These are phyloP conservation scores for Gadopsis bispinosus DNA, from an alignment of 2,797 vertebrate genomes.

Conservation along the genomic window DNA sequence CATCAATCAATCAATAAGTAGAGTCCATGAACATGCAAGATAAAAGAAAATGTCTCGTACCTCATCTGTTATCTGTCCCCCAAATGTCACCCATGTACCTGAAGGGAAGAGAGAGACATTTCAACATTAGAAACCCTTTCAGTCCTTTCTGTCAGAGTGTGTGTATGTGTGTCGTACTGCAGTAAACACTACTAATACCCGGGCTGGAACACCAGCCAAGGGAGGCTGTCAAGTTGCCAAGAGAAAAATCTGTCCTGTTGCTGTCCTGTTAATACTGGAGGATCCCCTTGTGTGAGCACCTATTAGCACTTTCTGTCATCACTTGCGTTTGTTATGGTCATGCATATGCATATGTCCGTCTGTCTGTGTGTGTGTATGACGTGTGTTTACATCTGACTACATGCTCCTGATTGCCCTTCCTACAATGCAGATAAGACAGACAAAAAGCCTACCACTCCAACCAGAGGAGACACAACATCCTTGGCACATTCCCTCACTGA, in stretches of 20 bases:
- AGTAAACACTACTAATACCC: slow-evolving; percentile 54
- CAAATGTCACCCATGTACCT: slow-evolving; percentile 99
- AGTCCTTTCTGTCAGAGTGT: slow-evolving; percentile 23
- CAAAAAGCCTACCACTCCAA: slow-evolving; percentile 39
- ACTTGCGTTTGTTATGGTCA: slow-evolving; percentile 13
- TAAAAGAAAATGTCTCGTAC: slow-evolving; percentile 78
- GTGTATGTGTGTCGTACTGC: slow-evolving; percentile 34
- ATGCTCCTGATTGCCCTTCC: slow-evolving; percentile 22
- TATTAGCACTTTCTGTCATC: slow-evolving; percentile 29
- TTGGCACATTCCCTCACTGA: slow-evolving; percentile 42
- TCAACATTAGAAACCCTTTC: slow-evolving; percentile 33
- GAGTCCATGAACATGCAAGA: neutral
- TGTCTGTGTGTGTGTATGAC: neutral
- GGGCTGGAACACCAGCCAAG: slow-evolving; percentile 31
- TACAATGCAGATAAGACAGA: slow-evolving; percentile 39
- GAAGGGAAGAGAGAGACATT: slow-evolving; percentile 52
- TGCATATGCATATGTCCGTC: neutral
- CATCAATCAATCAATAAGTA: neutral
- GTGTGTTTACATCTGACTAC: slow-evolving; percentile 4
- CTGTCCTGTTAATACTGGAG: slow-evolving; percentile 13
- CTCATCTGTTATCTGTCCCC: slow-evolving; percentile 97
- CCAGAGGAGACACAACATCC: slow-evolving; percentile 49
- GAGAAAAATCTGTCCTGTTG: slow-evolving; percentile 46
- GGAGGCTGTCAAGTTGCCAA: slow-evolving; percentile 38
- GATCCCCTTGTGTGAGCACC: slow-evolving; percentile 41